Base-by-base conservation (phyloP, 1,140 invertebrate species). In the Apocrypta bakeri region DNA sequence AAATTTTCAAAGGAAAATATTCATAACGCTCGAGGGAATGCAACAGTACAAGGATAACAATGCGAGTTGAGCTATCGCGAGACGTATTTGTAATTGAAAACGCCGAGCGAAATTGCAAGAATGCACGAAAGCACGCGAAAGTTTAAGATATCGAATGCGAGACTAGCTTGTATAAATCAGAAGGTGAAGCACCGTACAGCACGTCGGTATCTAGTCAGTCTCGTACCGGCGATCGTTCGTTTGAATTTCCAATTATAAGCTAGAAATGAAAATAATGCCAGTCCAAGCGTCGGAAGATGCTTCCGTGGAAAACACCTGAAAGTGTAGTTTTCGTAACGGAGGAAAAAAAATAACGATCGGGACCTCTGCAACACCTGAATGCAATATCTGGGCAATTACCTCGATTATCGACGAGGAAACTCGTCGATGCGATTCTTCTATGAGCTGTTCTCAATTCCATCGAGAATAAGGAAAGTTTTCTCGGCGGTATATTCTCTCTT, bases 391-490 rank as follows among this genome's bases (percentile, higher is more conserved):
- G 40, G 25, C 69, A 72, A 80, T 80, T 80, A 80, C 69, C 71
- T 27, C 21, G 48, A 80, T 73, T 27, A 25, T 64, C 25, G 27
- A 21, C 7, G 40, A 42, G 40, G 66, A 25, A 37, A 31, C 2
- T 11, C 63, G 1, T 29, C 63, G 63, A 25, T 24, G 63, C n/a
- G 7, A 29, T 29, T 25, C 63, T 21, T n/a, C 84, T 79, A 78
- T 75, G 79, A 81, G 82, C 79, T 84, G 82, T 84, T 82, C 74
- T 27, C 82, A 82, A 83, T 84, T 66, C 24, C 69, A 56, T 80
- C 83, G 83, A 79, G 84, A 61, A 14, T 56, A 56, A 56, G 25
- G 71, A 72, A 84, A 84, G 74, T 25, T 42, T 25, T 68, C 68
- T 78, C 33, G 42, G 72, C 80, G 68, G 73, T 24, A 76, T 66